These are phyloP conservation scores for Ditylenchus weischeri DNA, from an alignment of 2,888 invertebrate genomes.

Conservation along the genomic window DNA sequence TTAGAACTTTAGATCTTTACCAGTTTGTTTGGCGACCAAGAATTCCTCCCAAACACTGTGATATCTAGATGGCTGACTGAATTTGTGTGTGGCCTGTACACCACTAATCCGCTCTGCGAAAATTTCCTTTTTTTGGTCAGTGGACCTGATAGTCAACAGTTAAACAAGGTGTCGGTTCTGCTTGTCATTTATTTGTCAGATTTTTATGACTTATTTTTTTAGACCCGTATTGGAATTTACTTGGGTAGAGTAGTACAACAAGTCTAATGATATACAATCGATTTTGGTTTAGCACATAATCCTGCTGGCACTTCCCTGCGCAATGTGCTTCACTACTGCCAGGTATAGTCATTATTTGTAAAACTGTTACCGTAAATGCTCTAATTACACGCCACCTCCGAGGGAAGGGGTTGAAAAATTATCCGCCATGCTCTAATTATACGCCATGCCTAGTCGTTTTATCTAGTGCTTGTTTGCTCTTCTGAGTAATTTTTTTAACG, in stretches of 20 bases:
- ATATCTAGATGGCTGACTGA: conserved; percentile 50
- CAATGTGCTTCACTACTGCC: conserved; percentile 49
- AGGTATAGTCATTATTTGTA: conserved; percentile 15
- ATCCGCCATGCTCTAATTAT: too few species aligned
- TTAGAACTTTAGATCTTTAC: conserved; percentile 42
- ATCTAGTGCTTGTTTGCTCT: too few species aligned
- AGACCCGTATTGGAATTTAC: conserved; percentile 54
- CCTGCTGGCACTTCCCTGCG: conserved; percentile 48
- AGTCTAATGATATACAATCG: too few species aligned
- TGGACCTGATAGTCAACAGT: conserved; percentile 54
- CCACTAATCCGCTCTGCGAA: conserved; percentile 48
- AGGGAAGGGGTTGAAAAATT: too few species aligned
- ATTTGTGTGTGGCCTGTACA: conserved; percentile 42
- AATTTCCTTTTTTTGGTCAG: conserved; percentile 49
- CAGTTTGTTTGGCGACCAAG: conserved; percentile 49
- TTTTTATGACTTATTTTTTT: conserved; percentile 9
- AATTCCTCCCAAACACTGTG: conserved; percentile 54
- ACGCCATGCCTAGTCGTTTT: too few species aligned
- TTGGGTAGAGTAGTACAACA: conserved; percentile 13
- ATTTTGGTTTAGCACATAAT: conserved; percentile 41
- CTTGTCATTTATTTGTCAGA: neutral
- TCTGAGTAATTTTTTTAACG: too few species aligned
- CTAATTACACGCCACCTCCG: too few species aligned
- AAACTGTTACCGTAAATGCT: too few species aligned
- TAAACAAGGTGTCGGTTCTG: conserved; percentile 43